Percentiles rank a stretch among this genome's conserved stretches.
phyloP scores from a whole-genome alignment of 2,888 invertebrate species.

The Coenonympha glycerion region DNA sequence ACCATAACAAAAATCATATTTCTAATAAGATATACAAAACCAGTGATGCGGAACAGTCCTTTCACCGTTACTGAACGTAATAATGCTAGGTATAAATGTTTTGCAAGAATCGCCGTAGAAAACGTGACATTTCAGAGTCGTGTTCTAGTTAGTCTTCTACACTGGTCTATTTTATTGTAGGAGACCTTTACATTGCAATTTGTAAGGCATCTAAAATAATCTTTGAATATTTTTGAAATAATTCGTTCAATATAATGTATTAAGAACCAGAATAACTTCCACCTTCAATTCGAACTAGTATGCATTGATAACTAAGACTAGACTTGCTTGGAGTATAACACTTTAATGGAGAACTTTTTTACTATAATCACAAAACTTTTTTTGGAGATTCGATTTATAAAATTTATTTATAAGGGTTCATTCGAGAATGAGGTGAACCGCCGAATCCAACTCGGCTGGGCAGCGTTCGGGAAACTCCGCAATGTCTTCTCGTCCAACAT shows the following conservation, averaged over 20 bases:
- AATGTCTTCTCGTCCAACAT: too few species aligned
- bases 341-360: too few species aligned
- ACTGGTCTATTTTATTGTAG: conserved; percentile 14
- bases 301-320: too few species aligned
- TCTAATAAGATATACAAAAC: conserved; percentile 5
- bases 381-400: too few species aligned
- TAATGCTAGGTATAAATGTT: conserved; percentile 23
- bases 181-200: neutral
- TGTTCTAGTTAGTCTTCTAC: conserved; percentile 24
- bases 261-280: neutral
- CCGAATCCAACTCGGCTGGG: too few species aligned
- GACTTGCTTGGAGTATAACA: too few species aligned
- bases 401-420: too few species aligned
- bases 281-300: too few species aligned
- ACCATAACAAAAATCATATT: neutral
- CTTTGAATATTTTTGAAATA: neutral
- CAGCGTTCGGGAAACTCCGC: too few species aligned
- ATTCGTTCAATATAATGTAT: neutral
- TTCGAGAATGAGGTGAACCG: too few species aligned
- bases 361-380: too few species aligned
- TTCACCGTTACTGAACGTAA: conserved; percentile 23
- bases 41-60: conserved; percentile 12
- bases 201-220: neutral
- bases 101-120: conserved; percentile 23
- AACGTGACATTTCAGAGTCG: conserved; percentile 28